Percentiles rank a stretch among this genome's conserved stretches.
These are phyloP conservation scores for Erythrocercus mccallii DNA, from an alignment of 2,113 vertebrate species.

Conservation along the genomic window DNA sequence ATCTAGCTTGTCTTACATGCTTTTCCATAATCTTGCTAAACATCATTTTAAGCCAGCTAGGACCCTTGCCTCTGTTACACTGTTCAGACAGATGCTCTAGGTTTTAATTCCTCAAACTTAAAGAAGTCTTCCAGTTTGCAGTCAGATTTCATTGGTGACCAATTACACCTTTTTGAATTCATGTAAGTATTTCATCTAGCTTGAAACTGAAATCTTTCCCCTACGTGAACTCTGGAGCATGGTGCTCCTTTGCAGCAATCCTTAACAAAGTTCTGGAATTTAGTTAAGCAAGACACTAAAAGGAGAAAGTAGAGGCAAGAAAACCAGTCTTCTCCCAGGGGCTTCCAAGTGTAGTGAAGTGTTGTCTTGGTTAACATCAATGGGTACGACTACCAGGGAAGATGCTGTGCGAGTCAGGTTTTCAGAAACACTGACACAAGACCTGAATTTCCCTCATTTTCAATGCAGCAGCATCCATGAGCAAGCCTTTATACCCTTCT, in stretches of 20 bases:
- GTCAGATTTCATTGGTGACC: background rate
- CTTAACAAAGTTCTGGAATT: background rate
- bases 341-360: background rate
- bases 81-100: background rate
- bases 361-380: background rate
- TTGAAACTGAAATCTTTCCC: background rate
- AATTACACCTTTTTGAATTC: background rate
- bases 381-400: rapidly evolving
- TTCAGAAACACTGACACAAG: background rate
- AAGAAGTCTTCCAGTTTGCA: background rate
- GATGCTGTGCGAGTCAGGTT: background rate
- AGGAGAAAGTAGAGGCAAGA: background rate
- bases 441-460: background rate
- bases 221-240: rapidly evolving
- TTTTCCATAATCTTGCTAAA: background rate
- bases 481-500: background rate
- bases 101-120: background rate
- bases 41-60: background rate
- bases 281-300: background rate
- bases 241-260: background rate
- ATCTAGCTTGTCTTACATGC: background rate
- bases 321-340: background rate
- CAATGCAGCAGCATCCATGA: background rate
- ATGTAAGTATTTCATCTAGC: background rate
- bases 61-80: background rate